Evolutionary conservation across 2,888 invertebrate genomes (phyloP).

Genomic region (Papilio protenor): DNA sequence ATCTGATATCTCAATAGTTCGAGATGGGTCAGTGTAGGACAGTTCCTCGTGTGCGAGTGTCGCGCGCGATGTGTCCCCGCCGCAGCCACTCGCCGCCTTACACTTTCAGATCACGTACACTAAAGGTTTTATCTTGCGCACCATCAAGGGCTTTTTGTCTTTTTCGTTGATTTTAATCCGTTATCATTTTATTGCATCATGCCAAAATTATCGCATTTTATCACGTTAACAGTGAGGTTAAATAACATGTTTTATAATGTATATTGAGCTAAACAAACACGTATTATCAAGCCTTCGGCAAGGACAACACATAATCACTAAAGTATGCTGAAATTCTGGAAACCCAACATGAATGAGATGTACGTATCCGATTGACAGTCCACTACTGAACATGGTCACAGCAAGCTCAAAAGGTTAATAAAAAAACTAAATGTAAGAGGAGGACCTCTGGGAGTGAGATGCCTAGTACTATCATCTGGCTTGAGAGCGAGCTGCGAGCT

Average conservation of each 20-base stretch:
- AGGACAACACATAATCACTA: too few relatives aligned
- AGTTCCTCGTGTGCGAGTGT: not conserved
- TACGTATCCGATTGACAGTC: not conserved
- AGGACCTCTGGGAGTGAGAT: not conserved
- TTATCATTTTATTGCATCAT: constrained; percentile 21
- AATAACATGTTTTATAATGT: not conserved
- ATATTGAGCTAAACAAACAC: not conserved
- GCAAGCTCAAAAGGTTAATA: not conserved
- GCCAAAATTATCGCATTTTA: constrained; percentile 12
- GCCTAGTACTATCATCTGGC: too few relatives aligned
- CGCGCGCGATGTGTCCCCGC: not conserved
- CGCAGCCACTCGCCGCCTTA: constrained; percentile 1
- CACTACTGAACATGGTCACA: too few relatives aligned
- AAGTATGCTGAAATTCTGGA: not conserved
- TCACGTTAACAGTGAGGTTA: not conserved
- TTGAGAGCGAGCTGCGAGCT: not conserved
- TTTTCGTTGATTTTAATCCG: constrained; percentile 25
- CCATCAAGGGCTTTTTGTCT: constrained; percentile 28
- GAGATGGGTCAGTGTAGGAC: not conserved
- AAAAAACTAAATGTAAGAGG: not conserved
- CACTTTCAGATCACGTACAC: constrained; percentile 22
- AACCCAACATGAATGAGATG: not conserved
- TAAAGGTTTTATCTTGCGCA: constrained; percentile 25
- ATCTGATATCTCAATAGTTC: not conserved
- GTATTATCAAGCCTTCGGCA: not conserved